Conservation (phyloP, 2,888 invertebrate genomes). For the Ypsolopha scabrella region DNA sequence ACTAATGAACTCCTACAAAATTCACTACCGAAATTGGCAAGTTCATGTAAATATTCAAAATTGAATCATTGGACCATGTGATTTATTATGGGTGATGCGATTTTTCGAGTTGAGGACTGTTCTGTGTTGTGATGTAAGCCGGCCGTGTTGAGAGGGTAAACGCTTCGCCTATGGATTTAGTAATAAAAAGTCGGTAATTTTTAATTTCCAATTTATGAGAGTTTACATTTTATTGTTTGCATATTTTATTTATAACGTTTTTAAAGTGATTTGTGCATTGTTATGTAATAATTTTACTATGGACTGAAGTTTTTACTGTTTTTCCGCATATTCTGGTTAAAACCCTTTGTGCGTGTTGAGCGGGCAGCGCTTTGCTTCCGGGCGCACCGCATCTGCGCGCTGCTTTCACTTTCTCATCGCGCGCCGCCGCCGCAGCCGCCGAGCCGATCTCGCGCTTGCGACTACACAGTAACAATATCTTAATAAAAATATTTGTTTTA, state of each 20-base stretch:
- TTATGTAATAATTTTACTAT: too few relatives aligned
- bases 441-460: background rate
- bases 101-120: slow-evolving; percentile 23
- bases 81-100: background rate
- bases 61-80: background rate
- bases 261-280: too few relatives aligned
- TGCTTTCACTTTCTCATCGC: slow-evolving; percentile 66
- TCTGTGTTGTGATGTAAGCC: slow-evolving; percentile 40
- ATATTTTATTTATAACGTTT: background rate
- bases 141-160: slow-evolving; percentile 38
- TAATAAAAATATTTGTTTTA: background rate
- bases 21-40: background rate
- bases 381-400: slow-evolving; percentile 54
- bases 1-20: background rate
- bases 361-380: slow-evolving; percentile 48
- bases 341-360: background rate
- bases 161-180: slow-evolving; percentile 62
- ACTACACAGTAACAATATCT: background rate
- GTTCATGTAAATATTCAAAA: background rate
- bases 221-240: background rate
- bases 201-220: background rate
- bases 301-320: too few relatives aligned
- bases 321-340: too few relatives aligned
- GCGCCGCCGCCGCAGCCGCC: slow-evolving; percentile 13
- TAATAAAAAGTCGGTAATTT: slow-evolving; percentile 64